Evolutionary conservation across 2,113 vertebrate species (phyloP).

Genomic region (Empidonax traillii): DNA sequence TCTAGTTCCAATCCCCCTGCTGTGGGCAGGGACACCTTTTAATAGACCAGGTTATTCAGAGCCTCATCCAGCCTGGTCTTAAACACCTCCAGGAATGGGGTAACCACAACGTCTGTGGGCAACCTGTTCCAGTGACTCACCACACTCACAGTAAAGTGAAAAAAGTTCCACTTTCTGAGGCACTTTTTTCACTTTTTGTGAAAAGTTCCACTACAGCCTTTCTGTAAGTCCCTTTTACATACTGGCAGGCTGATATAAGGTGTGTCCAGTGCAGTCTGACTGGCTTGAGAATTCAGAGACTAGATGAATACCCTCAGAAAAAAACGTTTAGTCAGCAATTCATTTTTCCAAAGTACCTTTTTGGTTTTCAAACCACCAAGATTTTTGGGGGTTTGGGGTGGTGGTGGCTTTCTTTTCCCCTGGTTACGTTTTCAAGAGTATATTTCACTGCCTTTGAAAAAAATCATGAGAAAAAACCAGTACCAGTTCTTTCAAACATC

Average conservation of each 20-base stretch:
- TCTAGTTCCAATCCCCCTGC: not conserved
- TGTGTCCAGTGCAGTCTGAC: not conserved
- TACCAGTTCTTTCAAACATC: not conserved
- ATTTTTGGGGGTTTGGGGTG: not conserved
- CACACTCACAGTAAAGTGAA: not conserved
- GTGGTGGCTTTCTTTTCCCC: rapidly evolving
- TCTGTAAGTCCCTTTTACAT: not conserved
- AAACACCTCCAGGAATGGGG: not conserved
- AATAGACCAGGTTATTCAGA: not conserved
- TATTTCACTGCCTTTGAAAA: not conserved
- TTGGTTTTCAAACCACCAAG: not conserved
- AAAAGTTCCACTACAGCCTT: not conserved
- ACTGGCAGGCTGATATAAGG: not conserved
- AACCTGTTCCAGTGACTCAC: not conserved
- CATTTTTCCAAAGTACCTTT: not conserved
- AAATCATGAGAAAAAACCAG: not conserved
- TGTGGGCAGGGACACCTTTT: not conserved
- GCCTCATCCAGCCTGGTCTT: not conserved
- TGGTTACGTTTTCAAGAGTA: not conserved
- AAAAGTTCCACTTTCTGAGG: no score
- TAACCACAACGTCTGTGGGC: not conserved
- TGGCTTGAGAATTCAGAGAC: not conserved
- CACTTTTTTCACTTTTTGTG: no score
- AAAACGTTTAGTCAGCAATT: not conserved
- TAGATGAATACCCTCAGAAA: not conserved